Conservation (phyloP, 2,797 vertebrate genomes). For the Molossus alvarezi region DNA sequence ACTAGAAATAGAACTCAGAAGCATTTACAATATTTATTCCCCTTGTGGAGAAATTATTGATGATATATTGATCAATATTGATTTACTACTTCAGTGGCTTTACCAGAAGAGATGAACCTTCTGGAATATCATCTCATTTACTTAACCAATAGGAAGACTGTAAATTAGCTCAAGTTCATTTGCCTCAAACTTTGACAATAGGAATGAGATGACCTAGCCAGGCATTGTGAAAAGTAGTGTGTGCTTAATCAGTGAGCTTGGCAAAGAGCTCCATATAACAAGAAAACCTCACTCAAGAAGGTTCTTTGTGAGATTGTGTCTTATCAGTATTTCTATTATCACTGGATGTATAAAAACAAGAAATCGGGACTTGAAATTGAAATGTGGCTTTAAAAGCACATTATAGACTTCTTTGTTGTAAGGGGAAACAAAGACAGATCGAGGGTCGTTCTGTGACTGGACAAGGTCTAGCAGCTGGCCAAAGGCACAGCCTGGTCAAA, state of each 20-base stretch:
- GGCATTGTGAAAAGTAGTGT: not conserved
- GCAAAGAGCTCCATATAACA: not conserved
- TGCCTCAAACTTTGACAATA: not conserved
- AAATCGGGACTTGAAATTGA: not conserved
- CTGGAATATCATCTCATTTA: not conserved
- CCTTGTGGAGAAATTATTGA: slow-evolving; percentile 18
- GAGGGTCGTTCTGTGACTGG: not conserved
- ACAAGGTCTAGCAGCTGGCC: not conserved
- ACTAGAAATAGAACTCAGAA: not conserved
- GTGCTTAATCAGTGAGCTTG: not conserved
- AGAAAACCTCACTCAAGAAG: not conserved
- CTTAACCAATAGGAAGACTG: not conserved
- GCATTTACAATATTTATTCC: not conserved
- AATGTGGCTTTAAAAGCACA: not conserved
- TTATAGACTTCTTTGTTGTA: not conserved
- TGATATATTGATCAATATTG: not conserved
- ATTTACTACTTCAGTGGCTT: not conserved
- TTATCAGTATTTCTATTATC: not conserved
- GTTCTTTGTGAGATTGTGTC: not conserved
- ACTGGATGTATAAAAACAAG: not conserved
- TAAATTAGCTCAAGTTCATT: not conserved
- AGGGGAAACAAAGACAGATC: not conserved
- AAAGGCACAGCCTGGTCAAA: not conserved
- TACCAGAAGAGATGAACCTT: not conserved
- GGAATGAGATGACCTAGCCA: not conserved